phyloP scores from a whole-genome alignment of 2,797 vertebrate genomes.

The Acrocephalus scirpaceus region DNA sequence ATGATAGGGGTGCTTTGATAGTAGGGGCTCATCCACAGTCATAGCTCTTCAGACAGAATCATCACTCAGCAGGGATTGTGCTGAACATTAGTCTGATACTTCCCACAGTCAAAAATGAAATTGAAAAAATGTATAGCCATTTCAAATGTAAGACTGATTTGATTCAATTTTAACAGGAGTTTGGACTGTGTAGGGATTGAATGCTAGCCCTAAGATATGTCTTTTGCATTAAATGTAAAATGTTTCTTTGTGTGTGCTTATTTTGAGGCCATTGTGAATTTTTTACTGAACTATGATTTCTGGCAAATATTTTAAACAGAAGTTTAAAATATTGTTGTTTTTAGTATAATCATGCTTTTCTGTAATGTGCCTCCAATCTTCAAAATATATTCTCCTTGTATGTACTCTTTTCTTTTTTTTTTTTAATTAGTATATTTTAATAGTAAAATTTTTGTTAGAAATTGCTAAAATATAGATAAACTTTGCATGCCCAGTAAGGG shows the following conservation, averaged over 20 bases:
- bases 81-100: background rate
- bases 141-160: constrained; percentile 27
- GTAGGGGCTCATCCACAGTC: background rate
- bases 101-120: too few species aligned
- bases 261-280: background rate
- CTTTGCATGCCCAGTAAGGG: background rate
- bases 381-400: background rate
- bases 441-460: background rate
- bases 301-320: constrained; percentile 37
- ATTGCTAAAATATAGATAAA: background rate
- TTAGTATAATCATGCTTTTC: background rate
- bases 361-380: background rate
- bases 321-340: constrained; percentile 31
- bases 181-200: constrained; percentile 49
- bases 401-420: background rate
- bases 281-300: background rate
- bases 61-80: background rate
- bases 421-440: background rate
- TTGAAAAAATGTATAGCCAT: background rate
- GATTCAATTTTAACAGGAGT: constrained; percentile 55
- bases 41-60: background rate
- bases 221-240: constrained; percentile 8
- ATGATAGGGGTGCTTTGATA: background rate
- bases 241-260: constrained; percentile 3
- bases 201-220: background rate